Conservation (phyloP, 1,140 invertebrate genomes). For the Drosophila pseudoobscura region DNA sequence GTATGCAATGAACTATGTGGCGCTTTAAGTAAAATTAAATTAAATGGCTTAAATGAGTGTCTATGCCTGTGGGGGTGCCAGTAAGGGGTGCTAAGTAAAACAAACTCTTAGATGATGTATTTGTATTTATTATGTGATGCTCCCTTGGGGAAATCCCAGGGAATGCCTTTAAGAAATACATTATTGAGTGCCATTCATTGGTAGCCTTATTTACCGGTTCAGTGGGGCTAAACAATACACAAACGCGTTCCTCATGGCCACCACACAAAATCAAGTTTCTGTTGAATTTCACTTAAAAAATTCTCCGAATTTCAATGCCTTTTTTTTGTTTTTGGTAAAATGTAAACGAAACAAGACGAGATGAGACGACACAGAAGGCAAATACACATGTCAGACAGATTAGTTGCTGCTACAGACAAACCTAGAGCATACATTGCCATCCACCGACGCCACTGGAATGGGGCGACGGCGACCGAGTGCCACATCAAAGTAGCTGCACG, state of each 20-base stretch:
- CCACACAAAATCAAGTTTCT: constrained; percentile 14
- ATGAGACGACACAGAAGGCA: neutral
- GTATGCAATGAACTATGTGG: constrained; percentile 70
- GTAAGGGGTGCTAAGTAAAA: constrained; percentile 9
- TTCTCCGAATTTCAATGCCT: constrained; percentile 34
- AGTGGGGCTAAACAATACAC: constrained; percentile 25
- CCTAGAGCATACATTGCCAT: constrained; percentile 21
- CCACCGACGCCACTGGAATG: neutral
- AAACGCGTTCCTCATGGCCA: constrained; percentile 2
- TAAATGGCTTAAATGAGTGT: constrained; percentile 48
- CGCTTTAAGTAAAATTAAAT: constrained; percentile 62
- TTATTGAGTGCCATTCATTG: too few species aligned
- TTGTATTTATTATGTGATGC: constrained; percentile 42
- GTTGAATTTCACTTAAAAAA: constrained; percentile 41
- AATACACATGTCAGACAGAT: constrained; percentile 10
- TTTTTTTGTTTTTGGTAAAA: constrained; percentile 27
- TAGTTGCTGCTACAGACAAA: constrained; percentile 13
- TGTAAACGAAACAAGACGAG: neutral
- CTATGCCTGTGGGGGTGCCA: neutral
- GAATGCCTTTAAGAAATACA: constrained; percentile 5
- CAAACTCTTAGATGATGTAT: constrained; percentile 50
- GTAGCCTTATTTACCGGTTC: neutral
- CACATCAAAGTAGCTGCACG: constrained; percentile 60
- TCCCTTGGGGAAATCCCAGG: constrained; percentile 33
- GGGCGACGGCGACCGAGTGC: constrained; percentile 10